Percentiles rank a stretch among this genome's conserved stretches.
Evolutionary conservation across 2,113 vertebrate species (phyloP).

Genomic region (Petromus typicus): DNA sequence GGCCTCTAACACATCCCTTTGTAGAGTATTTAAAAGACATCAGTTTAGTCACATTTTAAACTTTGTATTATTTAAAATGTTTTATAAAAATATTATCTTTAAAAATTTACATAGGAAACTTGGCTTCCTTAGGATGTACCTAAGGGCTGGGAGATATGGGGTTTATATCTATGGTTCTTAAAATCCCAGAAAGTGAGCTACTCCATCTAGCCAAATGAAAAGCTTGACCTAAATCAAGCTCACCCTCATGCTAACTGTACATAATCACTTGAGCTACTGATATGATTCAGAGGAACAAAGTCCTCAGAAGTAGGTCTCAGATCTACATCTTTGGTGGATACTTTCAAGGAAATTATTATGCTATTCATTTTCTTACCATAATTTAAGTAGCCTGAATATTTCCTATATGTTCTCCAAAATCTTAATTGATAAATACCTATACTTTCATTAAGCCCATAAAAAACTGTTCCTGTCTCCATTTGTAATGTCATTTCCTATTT

Average conservation of each 20-base stretch:
- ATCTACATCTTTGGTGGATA: not conserved
- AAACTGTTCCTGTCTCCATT: not conserved
- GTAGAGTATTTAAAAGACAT: conserved; percentile 5
- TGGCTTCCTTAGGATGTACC: not conserved
- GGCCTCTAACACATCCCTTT: not conserved
- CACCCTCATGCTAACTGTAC: not conserved
- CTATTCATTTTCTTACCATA: conserved; percentile 16
- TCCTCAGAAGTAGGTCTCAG: no score
- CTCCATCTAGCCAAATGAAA: not conserved
- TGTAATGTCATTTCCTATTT: not conserved
- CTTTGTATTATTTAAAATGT: not conserved
- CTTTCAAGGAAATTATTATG: not conserved
- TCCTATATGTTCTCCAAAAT: not conserved
- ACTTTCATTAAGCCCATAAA: not conserved
- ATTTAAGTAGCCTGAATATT: not conserved
- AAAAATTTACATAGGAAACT: not conserved
- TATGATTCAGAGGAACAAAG: no score
- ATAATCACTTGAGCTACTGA: not conserved
- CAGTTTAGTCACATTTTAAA: conserved; percentile 34
- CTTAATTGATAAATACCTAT: not conserved
- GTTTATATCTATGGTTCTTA: not conserved
- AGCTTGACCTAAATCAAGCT: not conserved
- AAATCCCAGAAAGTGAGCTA: not conserved
- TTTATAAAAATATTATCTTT: conserved; percentile 38
- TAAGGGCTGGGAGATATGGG: not conserved